A percentile compares a stretch with the other conserved stretches of the same genome.
phyloP scores from a whole-genome alignment of 2,113 vertebrate species.

The Cavia aperea region DNA sequence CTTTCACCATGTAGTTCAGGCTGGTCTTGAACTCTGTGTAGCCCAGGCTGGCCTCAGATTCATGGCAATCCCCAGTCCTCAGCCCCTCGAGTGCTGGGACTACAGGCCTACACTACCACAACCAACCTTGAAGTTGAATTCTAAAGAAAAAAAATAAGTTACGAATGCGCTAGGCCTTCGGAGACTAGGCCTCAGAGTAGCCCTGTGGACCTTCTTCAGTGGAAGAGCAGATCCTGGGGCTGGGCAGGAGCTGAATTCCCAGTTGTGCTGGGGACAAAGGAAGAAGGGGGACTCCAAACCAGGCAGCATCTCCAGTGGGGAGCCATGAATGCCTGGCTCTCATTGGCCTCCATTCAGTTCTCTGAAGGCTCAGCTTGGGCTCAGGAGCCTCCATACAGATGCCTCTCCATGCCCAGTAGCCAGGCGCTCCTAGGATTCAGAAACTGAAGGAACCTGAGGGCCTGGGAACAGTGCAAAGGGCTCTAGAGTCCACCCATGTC shows the following conservation, averaged over 20 bases:
- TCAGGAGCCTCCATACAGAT: not conserved
- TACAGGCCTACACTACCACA: not conserved
- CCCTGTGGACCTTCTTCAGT: not conserved
- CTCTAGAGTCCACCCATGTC: not conserved
- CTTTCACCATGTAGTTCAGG: not conserved
- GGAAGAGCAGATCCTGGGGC: not conserved
- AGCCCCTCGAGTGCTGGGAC: not conserved
- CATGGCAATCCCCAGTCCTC: not conserved
- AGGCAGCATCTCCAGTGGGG: not conserved
- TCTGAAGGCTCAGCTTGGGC: not conserved
- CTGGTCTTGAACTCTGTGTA: not conserved
- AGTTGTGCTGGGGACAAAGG: not conserved
- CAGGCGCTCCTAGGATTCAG: not conserved
- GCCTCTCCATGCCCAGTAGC: fast-evolving
- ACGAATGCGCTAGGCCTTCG: not conserved
- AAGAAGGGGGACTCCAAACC: not conserved
- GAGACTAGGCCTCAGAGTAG: not conserved
- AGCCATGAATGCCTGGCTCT: not conserved
- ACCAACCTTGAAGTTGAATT: not conserved
- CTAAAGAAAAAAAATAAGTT: not conserved
- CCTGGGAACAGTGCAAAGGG: not conserved
- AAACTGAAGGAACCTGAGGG: not conserved
- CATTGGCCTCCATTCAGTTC: too few relatives aligned
- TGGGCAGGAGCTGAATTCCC: not conserved
- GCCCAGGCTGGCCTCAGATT: not conserved